Evolutionary conservation across 2,888 invertebrate species (phyloP).

Genomic region (Amphipyra berbera): DNA sequence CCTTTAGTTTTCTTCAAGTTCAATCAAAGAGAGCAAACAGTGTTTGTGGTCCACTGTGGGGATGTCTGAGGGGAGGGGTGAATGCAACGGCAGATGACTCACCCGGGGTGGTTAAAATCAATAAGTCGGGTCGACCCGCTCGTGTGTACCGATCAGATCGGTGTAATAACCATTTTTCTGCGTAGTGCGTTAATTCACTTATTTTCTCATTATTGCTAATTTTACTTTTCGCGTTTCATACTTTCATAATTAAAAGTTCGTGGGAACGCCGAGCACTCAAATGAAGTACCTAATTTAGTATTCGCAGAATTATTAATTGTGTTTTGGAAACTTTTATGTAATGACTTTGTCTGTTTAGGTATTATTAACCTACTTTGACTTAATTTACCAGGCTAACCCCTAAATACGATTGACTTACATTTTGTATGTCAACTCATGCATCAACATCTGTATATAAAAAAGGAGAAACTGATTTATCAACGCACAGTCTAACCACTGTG

Average conservation of each 20-base stretch:
- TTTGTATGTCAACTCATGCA: neutral
- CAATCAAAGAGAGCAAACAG: constrained; percentile 85
- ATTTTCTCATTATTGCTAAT: constrained; percentile 31
- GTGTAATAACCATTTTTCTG: constrained; percentile 57
- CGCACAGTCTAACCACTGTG: too few relatives aligned
- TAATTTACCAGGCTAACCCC: too few relatives aligned
- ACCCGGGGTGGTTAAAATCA: constrained; percentile 84
- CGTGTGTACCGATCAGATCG: constrained; percentile 53
- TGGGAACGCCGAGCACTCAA: constrained; percentile 27
- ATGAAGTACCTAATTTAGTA: constrained; percentile 41
- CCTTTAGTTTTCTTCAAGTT: constrained; percentile 77
- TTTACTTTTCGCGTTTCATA: constrained; percentile 1
- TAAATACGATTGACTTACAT: neutral
- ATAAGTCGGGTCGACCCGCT: constrained; percentile 70
- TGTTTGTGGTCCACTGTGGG: constrained; percentile 66
- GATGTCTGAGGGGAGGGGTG: constrained; percentile 66
- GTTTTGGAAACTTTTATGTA: constrained; percentile 2
- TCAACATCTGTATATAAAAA: too few relatives aligned
- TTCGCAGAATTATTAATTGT: constrained; percentile 21
- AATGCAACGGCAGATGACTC: constrained; percentile 79
- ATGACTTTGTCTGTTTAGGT: neutral
- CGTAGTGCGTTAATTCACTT: constrained; percentile 31
- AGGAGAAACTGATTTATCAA: too few relatives aligned
- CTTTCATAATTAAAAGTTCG: constrained; percentile 38
- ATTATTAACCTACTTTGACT: too few relatives aligned